Evolutionary conservation across 2,113 vertebrate genomes (phyloP), one percentile per base, ranked within the genome.

Genomic region (Polyodon spathula): DNA sequence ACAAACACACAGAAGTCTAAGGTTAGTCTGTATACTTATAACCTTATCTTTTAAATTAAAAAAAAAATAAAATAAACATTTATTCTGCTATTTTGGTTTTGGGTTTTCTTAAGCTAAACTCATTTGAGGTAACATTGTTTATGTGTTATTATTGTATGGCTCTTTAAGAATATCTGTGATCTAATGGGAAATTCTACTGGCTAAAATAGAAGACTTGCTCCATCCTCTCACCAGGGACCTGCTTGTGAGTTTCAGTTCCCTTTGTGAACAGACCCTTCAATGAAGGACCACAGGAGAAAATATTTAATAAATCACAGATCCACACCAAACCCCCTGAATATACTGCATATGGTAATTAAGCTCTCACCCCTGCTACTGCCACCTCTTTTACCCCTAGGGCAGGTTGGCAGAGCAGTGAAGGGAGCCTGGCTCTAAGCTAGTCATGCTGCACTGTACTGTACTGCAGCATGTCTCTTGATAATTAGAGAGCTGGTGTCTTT

Each of bases 271-370:
- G 73, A 72, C 17, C n/a, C 40, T 15, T 75, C 74, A 79, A 74
- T 81, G 37, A 40, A 37, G 5, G 16, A 44, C 40, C 71, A 75
- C 53, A 66, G 16, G 60, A 9, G 8, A 9, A 8, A 63, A 44
- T 66, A 62, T 62, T 64, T 64, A 72, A 71, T 61, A 68, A 66
- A 68, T 64, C 66, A 67, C 48, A 57, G 74, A 74, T 82, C 75
- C 81, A 82, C 83, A 86, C 71, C 57, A 68, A 63, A 66, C 27
- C 27, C 27, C 67, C 41, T 14, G 52, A 76, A 66, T 71, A 77
- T 76, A 68, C 74, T 73, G 79, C 74, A 66, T 74, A 76, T 81
- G 80, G 77, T 83, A 84, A 82, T 81, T 81, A 82, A 71, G 73
- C 76, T 59, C 68, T 38, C 69, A 73, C 66, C 71, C 60, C 56